These are phyloP conservation scores for Protaetia brevitarsis DNA, from an alignment of 1,140 invertebrate genomes.

Conservation along the genomic window DNA sequence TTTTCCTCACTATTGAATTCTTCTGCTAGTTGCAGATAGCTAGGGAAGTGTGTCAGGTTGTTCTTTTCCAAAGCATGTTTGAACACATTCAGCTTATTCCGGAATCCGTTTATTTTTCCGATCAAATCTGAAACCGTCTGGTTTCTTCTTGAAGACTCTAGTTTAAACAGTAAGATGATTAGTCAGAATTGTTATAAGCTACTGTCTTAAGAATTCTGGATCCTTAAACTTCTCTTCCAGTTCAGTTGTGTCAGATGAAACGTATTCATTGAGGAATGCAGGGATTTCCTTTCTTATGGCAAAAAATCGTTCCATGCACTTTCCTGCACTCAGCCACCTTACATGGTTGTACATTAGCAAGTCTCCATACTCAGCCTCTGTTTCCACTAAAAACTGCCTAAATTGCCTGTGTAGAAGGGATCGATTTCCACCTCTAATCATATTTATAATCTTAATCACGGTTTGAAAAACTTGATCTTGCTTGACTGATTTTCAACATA, in stretches of 20 bases:
- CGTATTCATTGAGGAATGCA: conserved; percentile 21
- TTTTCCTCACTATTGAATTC: no score
- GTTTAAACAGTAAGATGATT: not conserved
- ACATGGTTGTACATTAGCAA: conserved; percentile 21
- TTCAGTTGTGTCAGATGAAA: conserved; percentile 26
- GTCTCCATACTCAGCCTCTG: not conserved
- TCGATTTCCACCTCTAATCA: no score
- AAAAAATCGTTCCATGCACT: conserved; percentile 18
- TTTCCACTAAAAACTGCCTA: conserved; percentile 21
- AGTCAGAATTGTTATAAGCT: not conserved
- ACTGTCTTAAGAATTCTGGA: not conserved
- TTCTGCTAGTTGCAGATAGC: no score
- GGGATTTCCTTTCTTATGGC: conserved; percentile 24
- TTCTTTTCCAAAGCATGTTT: no score
- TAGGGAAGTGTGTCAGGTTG: no score
- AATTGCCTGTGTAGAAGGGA: conserved; percentile 20
- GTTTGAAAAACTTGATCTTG: conserved; percentile 27
- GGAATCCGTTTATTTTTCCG: no score
- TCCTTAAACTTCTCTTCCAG: no score
- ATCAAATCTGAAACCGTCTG: no score
- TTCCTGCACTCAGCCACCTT: conserved; percentile 21
- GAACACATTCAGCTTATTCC: no score
- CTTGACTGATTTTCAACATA: no score
- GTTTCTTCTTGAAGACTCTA: no score
- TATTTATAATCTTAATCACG: conserved; percentile 34